A percentile compares a stretch with the other conserved stretches of the same genome.
These are phyloP conservation scores for Ptyas mucosa DNA, from an alignment of 2,113 vertebrate genomes.

Conservation along the genomic window DNA sequence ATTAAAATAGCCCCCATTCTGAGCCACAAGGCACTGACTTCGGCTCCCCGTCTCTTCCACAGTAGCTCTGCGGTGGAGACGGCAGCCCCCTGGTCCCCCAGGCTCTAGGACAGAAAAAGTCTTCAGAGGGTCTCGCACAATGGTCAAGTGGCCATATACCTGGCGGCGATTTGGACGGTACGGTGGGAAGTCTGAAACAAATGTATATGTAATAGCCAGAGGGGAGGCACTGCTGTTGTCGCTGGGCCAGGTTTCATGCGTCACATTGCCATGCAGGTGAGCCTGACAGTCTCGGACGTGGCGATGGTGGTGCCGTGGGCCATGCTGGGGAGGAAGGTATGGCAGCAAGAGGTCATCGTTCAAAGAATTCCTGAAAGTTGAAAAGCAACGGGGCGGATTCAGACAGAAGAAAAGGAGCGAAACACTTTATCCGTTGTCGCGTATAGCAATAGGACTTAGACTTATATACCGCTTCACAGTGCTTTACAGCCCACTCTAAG, in stretches of 20 bases:
- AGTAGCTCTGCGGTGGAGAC: constrained; percentile 28
- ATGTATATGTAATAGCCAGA: constrained; percentile 64
- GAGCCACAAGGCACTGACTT: constrained; percentile 77
- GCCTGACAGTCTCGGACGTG: constrained; percentile 77
- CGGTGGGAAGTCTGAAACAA: constrained; percentile 68
- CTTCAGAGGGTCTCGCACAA: constrained; percentile 76
- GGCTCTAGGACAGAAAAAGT: constrained; percentile 88
- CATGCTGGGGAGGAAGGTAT: constrained; percentile 66
- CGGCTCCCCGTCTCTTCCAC: constrained; percentile 76
- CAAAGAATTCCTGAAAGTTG: constrained; percentile 61
- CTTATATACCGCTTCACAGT: no score
- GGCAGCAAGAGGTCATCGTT: constrained; percentile 75
- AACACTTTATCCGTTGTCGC: not conserved
- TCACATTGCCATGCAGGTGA: constrained; percentile 66
- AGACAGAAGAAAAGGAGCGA: not conserved
- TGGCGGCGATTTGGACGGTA: not conserved
- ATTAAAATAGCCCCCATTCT: constrained; percentile 89
- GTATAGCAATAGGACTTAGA: no score
- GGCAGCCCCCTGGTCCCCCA: constrained; percentile 75
- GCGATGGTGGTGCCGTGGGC: constrained; percentile 70
- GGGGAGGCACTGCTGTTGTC: constrained; percentile 32
- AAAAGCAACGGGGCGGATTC: not conserved
- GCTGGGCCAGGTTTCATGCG: constrained; percentile 76
- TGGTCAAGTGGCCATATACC: constrained; percentile 82
- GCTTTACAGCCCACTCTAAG: no score